phyloP scores from a whole-genome alignment of 1,140 invertebrate species.

The Sipha flava region DNA sequence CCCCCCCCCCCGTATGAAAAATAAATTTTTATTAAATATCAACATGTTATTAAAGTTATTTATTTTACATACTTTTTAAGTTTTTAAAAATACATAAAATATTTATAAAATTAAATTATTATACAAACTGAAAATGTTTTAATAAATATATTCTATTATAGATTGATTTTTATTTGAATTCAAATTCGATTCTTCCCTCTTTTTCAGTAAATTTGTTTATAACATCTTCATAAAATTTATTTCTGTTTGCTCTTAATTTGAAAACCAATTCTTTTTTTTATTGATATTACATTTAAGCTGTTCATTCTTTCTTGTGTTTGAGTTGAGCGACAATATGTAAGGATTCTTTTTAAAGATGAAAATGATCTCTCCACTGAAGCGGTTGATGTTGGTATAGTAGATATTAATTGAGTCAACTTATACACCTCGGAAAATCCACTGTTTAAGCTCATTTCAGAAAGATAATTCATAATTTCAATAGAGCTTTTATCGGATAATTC shows the following conservation, averaged over 20 bases:
- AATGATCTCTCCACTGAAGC: neutral
- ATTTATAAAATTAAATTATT: no score
- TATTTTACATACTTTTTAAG: no score
- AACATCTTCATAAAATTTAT: neutral
- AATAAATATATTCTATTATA: no score
- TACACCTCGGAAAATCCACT: neutral
- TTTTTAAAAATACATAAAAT: no score
- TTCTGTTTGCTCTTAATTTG: neutral
- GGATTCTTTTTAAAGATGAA: neutral
- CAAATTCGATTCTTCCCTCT: neutral
- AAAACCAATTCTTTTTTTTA: neutral
- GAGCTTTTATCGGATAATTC: neutral
- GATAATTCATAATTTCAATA: neutral
- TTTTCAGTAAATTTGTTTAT: neutral
- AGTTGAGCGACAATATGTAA: neutral
- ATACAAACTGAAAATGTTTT: no score
- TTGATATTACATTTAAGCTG: neutral
- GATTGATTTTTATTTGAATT: neutral
- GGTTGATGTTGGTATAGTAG: neutral
- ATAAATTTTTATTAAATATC: no score
- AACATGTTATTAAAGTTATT: no score
- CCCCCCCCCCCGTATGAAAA: no score
- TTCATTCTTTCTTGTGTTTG: slow-evolving; percentile 36
- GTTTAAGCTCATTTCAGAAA: neutral
- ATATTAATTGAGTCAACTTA: neutral